Conservation (phyloP, 2,888 invertebrate genomes). For the Pammene fasciana region DNA sequence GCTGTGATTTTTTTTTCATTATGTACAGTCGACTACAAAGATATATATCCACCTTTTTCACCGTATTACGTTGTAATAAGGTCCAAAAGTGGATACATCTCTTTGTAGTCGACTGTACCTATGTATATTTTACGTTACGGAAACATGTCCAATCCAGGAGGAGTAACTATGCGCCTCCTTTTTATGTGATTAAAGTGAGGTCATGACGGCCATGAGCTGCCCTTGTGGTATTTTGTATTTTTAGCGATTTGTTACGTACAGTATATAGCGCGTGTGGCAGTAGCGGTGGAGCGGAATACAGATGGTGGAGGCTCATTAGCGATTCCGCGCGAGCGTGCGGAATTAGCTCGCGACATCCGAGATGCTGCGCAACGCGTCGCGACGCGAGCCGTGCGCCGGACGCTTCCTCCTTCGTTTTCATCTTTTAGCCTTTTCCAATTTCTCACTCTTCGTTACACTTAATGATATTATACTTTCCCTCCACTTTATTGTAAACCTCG, state of each 20-base stretch:
- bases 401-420: constrained; percentile 43
- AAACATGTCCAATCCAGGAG: constrained; percentile 48
- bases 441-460: neutral
- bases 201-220: constrained; percentile 70
- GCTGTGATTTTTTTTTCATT: too few relatives aligned
- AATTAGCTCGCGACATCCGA: constrained; percentile 76
- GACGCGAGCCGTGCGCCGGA: constrained; percentile 25
- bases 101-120: neutral
- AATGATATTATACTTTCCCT: too few relatives aligned
- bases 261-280: constrained; percentile 50
- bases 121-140: constrained; percentile 11
- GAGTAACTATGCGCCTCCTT: constrained; percentile 60
- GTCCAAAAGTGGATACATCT: too few relatives aligned
- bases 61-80: too few relatives aligned
- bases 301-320: constrained; percentile 69
- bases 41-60: too few relatives aligned
- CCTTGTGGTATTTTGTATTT: constrained; percentile 75
- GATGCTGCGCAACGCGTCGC: constrained; percentile 55
- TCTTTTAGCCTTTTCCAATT: constrained; percentile 11
- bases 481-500: too few relatives aligned
- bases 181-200: constrained; percentile 74
- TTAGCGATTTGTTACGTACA: constrained; percentile 74
- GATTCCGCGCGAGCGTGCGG: constrained; percentile 74
- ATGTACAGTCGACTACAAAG: too few relatives aligned
- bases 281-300: constrained; percentile 68